Base-by-base conservation (phyloP, 1,140 invertebrate genomes). In the Lepidostoma basale region DNA sequence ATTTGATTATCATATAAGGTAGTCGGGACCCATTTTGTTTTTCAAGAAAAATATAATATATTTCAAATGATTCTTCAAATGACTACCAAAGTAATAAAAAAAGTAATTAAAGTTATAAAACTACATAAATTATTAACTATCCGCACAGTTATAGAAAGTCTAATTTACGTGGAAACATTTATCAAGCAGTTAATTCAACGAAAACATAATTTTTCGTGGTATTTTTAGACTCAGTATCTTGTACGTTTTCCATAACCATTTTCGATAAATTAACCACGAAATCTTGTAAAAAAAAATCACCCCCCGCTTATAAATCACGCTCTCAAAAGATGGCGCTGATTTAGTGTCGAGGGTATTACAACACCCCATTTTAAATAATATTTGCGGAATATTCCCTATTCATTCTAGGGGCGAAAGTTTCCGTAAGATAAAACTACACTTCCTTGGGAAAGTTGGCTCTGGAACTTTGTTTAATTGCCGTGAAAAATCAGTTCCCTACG, bases 351-450 rank as follows among this genome's bases (percentile, higher is more conserved):
- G 33, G 22, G 45, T 5, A 20, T 49, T 49, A 49, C 45, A 25
- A 9, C 45, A 49, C 45, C 45, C 45, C 23, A n/a, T 49, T 49
- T 49, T 49, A 22, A 49, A 49, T 49, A 49, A 49, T 49, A 49
- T 49, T 49, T 49, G 45, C 22, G 6, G 22, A 49, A 49, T 18
- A 49, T 49, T 49, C 25, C n/a, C 45, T 23, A 26, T 49, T 49
- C 45, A 49, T 49, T 25, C 45, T 18, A 10, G 18, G 45, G 20
- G 4, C 20, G 6, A 49, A 49, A 49, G 18, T 49, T 49, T 23
- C 2, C 22, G n/a, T n/a, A 23, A 49, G 45, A 49, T 49, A 49
- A 49, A 49, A 49, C 18, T 49, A 49, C 45, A 22, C 9, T n/a
- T 12, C 23, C 25, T 1, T n/a, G 4, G 20, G 18, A 49, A 49